phyloP scores from a whole-genome alignment of 2,113 vertebrate species.

The Pyrgilauda ruficollis region DNA sequence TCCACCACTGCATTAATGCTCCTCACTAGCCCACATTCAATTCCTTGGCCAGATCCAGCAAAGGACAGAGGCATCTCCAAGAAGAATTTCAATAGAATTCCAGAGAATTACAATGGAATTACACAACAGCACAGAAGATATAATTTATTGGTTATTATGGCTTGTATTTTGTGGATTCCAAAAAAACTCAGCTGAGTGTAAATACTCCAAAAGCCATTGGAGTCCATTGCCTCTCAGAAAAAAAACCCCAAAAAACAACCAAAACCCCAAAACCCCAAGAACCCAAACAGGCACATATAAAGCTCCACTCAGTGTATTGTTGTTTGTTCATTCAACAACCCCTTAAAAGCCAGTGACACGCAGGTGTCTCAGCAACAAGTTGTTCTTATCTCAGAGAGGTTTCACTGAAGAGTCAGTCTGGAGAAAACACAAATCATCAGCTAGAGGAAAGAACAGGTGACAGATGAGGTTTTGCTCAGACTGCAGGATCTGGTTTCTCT shows the following conservation, averaged over 20 bases:
- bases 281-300: background rate
- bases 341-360: background rate
- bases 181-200: background rate
- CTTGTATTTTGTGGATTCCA: background rate
- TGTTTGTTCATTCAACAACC: background rate
- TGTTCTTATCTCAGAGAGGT: background rate
- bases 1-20: background rate
- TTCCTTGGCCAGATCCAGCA: conserved; percentile 13
- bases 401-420: background rate
- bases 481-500: background rate
- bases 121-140: conserved; percentile 39
- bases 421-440: background rate
- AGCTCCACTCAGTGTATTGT: background rate
- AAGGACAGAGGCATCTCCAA: conserved; percentile 6
- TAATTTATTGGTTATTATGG: conserved; percentile 35
- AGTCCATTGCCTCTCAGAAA: background rate
- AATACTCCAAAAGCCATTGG: background rate
- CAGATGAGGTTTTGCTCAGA: background rate
- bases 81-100: conserved; percentile 57
- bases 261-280: background rate
- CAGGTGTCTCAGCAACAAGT: accelerated
- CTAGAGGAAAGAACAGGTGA: background rate
- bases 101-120: conserved; percentile 61
- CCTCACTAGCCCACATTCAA: conserved; percentile 31
- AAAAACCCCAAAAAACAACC: background rate